phyloP scores from a whole-genome alignment of 1,140 invertebrate species.

The Macrobrachium rosenbergii region DNA sequence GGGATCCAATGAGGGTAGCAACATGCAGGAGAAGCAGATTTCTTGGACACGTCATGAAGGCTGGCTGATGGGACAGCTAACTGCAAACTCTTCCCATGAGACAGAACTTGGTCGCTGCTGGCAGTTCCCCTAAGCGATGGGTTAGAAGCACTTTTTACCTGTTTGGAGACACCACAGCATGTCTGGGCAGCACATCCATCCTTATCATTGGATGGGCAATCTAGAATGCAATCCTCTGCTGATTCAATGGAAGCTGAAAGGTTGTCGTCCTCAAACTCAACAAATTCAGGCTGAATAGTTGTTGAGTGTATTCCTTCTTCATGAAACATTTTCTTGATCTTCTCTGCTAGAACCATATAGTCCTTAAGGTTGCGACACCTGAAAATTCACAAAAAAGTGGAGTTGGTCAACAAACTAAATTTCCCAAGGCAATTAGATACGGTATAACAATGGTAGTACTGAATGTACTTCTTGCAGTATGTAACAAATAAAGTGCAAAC shows the following conservation, averaged over 20 bases:
- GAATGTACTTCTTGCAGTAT: no score
- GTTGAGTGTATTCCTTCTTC: conserved; percentile 93
- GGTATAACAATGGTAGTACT: no score
- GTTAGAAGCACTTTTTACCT: conserved; percentile 70
- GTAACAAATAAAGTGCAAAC: no score
- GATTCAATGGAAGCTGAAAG: conserved; percentile 65
- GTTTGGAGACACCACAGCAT: conserved; percentile 82
- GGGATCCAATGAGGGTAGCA: conserved; percentile 24
- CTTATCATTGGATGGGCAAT: conserved; percentile 87
- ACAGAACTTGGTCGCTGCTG: conserved; percentile 6
- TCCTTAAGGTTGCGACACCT: conserved; percentile 71
- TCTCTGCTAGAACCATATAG: conserved; percentile 79
- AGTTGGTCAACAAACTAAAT: no score
- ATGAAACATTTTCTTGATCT: conserved; percentile 95
- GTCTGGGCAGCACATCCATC: conserved; percentile 84
- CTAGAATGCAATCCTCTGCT: conserved; percentile 82
- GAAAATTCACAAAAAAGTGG: background rate
- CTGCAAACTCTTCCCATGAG: background rate
- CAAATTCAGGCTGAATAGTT: conserved; percentile 94
- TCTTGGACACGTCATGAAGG: conserved; percentile 9
- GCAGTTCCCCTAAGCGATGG: background rate
- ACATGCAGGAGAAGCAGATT: conserved; percentile 2
- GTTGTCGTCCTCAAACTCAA: conserved; percentile 75
- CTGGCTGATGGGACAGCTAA: background rate
- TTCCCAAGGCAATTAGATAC: no score